These are phyloP conservation scores for Lottia gigantea DNA, from an alignment of 2,888 invertebrate species.

Conservation along the genomic window DNA sequence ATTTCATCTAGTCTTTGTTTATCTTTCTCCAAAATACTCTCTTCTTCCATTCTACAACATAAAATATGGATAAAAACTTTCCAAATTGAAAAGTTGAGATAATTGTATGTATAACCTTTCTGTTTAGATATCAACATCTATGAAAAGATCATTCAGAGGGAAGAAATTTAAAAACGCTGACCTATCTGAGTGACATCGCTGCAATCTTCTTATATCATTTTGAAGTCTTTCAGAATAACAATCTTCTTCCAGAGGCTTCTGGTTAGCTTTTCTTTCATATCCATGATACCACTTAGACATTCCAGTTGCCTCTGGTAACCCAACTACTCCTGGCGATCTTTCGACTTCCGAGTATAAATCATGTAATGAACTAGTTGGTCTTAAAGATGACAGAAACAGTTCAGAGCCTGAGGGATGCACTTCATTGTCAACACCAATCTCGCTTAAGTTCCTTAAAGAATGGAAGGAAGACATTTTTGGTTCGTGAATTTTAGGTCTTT, in stretches of 20 bases:
- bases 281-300: background rate
- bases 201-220: too few species aligned
- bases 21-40: slow-evolving; percentile 6
- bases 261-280: too few species aligned
- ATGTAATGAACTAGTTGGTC: background rate
- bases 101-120: too few species aligned
- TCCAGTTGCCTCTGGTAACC: background rate
- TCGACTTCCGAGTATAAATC: background rate
- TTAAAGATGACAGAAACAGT: background rate
- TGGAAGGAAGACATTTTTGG: background rate
- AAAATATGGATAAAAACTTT: too few species aligned
- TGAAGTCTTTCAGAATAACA: too few species aligned
- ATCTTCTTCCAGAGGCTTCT: too few species aligned
- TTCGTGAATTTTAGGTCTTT: background rate
- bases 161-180: too few species aligned
- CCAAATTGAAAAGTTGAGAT: too few species aligned
- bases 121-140: too few species aligned
- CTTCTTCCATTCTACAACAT: slow-evolving; percentile 12
- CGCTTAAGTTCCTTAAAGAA: background rate
- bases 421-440: background rate
- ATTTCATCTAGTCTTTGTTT: slow-evolving; percentile 15
- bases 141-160: too few species aligned
- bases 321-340: background rate
- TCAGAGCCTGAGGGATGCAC: background rate
- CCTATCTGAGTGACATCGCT: too few species aligned